Percentiles rank a stretch among this genome's conserved stretches.
Evolutionary conservation across 2,888 invertebrate genomes (phyloP).

Genomic region (Uropetala carovei): DNA sequence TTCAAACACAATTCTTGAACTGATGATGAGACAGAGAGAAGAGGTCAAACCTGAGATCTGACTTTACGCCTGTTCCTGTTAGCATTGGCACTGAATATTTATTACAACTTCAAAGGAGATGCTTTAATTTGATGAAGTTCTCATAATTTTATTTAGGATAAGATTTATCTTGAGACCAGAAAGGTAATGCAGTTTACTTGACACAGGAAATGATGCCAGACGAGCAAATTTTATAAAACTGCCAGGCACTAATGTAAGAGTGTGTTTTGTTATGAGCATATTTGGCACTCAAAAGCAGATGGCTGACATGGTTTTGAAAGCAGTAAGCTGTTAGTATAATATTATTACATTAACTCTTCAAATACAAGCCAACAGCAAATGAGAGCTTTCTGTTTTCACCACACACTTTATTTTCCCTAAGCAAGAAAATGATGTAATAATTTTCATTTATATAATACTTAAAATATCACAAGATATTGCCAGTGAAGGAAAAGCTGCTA

Average conservation of each 20-base stretch:
- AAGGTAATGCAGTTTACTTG: background rate
- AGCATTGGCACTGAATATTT: too few species aligned
- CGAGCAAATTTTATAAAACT: background rate
- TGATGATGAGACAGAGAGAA: too few species aligned
- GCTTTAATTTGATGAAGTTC: too few species aligned
- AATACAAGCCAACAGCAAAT: constrained; percentile 12
- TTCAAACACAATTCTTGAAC: too few species aligned
- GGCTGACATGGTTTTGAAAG: background rate
- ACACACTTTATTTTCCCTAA: background rate
- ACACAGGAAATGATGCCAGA: background rate
- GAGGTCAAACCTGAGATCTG: too few species aligned
- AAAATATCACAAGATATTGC: constrained; percentile 62
- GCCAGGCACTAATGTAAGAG: background rate
- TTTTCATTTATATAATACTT: constrained; percentile 54
- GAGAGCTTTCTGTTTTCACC: background rate
- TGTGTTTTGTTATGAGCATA: background rate
- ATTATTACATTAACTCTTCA: background rate
- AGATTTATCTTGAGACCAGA: background rate
- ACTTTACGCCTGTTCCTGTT: too few species aligned
- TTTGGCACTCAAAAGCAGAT: background rate
- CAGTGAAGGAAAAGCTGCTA: constrained; percentile 60
- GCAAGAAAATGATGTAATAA: constrained; percentile 45
- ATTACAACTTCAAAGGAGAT: too few species aligned
- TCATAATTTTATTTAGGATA: background rate
- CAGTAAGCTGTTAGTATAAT: background rate